Evolutionary conservation across 2,113 vertebrate genomes (phyloP).

Genomic region (Prunella himalayana): DNA sequence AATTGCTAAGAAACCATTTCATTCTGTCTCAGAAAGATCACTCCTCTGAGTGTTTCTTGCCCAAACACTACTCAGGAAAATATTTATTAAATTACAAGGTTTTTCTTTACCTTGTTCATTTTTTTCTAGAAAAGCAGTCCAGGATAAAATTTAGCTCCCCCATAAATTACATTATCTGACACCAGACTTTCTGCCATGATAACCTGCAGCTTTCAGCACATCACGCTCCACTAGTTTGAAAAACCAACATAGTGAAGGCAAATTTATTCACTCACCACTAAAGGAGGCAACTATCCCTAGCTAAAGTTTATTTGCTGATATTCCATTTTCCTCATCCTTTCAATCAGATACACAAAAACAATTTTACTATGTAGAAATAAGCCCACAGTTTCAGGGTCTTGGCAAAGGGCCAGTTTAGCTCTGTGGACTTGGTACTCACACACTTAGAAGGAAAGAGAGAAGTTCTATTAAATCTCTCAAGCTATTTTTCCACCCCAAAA

Average conservation of each 20-base stretch:
- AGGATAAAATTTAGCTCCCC: background rate
- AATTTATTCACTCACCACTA: background rate
- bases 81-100: background rate
- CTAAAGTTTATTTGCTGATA: background rate
- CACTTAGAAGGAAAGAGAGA: background rate
- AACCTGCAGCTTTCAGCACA: background rate
- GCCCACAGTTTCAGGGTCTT: background rate
- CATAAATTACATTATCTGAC: background rate
- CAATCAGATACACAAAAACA: background rate
- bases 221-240: background rate
- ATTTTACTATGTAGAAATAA: background rate
- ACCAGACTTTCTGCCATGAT: background rate
- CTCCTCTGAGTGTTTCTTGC: background rate
- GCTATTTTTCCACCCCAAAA: background rate
- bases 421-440: background rate
- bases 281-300: background rate
- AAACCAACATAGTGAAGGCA: background rate
- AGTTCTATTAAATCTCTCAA: background rate
- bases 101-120: background rate
- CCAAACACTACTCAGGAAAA: background rate
- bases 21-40: background rate
- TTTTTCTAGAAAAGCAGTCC: background rate
- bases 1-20: background rate
- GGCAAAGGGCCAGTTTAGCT: background rate
- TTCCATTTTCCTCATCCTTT: background rate